These are phyloP conservation scores for Dissostichus mawsoni DNA, from an alignment of 2,113 vertebrate genomes.

Conservation along the genomic window DNA sequence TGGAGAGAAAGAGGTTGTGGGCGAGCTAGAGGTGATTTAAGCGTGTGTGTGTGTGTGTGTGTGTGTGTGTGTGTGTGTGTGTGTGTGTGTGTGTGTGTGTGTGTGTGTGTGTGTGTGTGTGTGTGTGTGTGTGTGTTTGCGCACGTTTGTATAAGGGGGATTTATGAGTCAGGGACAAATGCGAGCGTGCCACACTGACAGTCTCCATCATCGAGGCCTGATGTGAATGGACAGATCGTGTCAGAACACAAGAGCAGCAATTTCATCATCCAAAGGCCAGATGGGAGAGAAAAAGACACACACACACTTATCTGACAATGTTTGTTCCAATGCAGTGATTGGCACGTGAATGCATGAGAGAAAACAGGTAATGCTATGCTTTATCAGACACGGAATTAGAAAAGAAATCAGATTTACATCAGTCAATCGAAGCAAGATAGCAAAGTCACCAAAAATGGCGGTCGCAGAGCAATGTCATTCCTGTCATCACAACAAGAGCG, in stretches of 20 bases:
- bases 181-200: slow-evolving; percentile 60
- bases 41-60: background rate
- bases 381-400: background rate
- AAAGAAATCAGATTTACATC: slow-evolving; percentile 19
- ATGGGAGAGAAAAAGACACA: slow-evolving; percentile 28
- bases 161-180: slow-evolving; percentile 70
- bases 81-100: background rate
- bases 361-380: slow-evolving; percentile 5
- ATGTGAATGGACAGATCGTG: slow-evolving; percentile 75
- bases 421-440: slow-evolving; percentile 41
- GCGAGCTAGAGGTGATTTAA: slow-evolving; percentile 39
- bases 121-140: background rate
- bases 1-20: slow-evolving; percentile 46
- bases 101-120: slow-evolving; percentile 4
- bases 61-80: background rate
- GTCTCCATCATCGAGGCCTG: slow-evolving; percentile 68
- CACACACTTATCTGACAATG: slow-evolving; percentile 1
- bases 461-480: slow-evolving; percentile 69
- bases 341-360: background rate
- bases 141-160: slow-evolving; percentile 29
- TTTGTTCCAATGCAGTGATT: background rate
- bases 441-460: slow-evolving; percentile 37
- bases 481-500: slow-evolving; percentile 49
- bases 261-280: slow-evolving; percentile 62
- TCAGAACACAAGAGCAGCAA: slow-evolving; percentile 64